Conservation (phyloP, 1,140 invertebrate species). For the Brachionus calyciflorus region DNA sequence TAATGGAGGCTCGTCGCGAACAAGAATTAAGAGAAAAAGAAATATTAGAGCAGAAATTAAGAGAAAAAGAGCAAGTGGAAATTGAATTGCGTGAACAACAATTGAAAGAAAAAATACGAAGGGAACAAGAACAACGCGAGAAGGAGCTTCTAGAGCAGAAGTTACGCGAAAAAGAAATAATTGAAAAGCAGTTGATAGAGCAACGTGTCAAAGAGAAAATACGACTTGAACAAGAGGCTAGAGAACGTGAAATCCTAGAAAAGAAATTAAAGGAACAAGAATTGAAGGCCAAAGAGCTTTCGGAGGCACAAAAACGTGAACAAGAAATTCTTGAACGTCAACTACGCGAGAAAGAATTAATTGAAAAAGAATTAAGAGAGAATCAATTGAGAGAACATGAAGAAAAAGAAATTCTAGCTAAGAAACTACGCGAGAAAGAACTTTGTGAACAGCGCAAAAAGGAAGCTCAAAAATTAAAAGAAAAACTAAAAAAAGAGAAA, state of each 20-base stretch:
- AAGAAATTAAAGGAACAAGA: neutral
- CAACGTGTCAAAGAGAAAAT: neutral
- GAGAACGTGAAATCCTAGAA: neutral
- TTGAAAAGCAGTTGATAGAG: neutral
- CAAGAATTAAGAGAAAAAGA: slow-evolving; percentile 9
- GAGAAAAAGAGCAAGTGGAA: neutral
- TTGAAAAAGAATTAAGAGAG: neutral
- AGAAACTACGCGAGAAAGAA: neutral
- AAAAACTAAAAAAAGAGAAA: slow-evolving; percentile 33
- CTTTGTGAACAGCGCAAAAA: neutral
- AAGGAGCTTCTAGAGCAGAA: neutral
- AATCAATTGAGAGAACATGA: neutral
- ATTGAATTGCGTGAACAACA: neutral
- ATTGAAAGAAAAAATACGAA: neutral
- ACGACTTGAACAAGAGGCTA: neutral
- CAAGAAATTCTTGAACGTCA: neutral
- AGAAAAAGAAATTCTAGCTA: neutral
- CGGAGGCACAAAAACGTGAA: neutral
- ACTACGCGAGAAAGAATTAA: neutral
- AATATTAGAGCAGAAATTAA: neutral
- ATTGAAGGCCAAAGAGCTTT: neutral
- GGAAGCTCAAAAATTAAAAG: neutral
- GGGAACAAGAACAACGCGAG: slow-evolving; percentile 12
- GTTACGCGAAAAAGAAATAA: neutral
- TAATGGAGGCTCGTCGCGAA: neutral